phyloP scores from a whole-genome alignment of 2,797 vertebrate genomes.

The Melopsittacus undulatus region DNA sequence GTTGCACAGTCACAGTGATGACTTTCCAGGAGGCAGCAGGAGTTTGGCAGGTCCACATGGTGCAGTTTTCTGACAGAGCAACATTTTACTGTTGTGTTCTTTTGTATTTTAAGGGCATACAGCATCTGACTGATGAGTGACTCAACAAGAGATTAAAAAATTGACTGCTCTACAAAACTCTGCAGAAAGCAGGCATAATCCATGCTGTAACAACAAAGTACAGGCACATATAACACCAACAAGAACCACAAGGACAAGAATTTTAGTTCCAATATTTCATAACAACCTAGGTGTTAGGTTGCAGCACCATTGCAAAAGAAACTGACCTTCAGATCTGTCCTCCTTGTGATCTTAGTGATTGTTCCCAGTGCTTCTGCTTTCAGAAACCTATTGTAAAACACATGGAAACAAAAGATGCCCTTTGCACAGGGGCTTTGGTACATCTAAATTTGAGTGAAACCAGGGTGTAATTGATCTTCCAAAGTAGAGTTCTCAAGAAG shows the following conservation, averaged over 20 bases:
- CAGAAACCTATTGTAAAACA: neutral
- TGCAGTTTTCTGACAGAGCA: neutral
- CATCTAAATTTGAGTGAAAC: neutral
- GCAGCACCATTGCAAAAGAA: neutral
- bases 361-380: neutral
- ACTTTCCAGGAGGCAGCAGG: neutral
- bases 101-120: neutral
- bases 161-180: neutral
- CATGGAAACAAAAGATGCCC: neutral
- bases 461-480: neutral
- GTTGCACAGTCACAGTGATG: rapidly evolving
- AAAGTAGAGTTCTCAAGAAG: neutral
- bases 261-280: neutral
- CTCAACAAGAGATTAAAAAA: neutral
- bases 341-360: neutral
- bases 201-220: neutral
- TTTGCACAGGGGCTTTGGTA: neutral
- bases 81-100: neutral
- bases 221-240: neutral
- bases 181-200: neutral
- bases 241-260: neutral
- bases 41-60: neutral
- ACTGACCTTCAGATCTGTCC: neutral
- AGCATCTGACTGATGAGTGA: neutral
- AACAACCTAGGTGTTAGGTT: neutral